Evolutionary conservation across 2,888 invertebrate species (phyloP).

Genomic region (Muscina levida): DNA sequence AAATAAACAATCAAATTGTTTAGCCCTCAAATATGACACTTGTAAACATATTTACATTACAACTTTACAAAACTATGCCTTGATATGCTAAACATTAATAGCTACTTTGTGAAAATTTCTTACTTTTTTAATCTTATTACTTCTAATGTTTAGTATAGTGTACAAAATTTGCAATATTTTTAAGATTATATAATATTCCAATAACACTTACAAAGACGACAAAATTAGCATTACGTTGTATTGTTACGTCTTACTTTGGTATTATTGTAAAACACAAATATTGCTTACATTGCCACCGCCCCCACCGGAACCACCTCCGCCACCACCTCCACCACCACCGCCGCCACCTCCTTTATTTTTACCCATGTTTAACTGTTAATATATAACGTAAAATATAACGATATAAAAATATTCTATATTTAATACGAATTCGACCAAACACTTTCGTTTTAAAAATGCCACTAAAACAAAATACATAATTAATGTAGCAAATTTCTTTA

Average conservation of each 20-base stretch:
- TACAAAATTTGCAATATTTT: no score
- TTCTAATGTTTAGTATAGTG: no score
- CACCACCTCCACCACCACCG: constrained; percentile 60
- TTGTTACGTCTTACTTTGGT: constrained; percentile 20
- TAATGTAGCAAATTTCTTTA: constrained; percentile 44
- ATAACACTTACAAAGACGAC: constrained; percentile 53
- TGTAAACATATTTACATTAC: no score
- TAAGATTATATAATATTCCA: constrained; percentile 50
- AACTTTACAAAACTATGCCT: no score
- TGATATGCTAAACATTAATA: no score
- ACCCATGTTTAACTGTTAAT: constrained; percentile 71
- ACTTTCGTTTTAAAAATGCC: constrained; percentile 51
- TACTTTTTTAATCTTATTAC: no score
- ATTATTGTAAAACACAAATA: constrained; percentile 76
- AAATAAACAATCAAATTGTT: no score
- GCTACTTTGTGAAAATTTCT: no score
- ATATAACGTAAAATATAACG: constrained; percentile 21
- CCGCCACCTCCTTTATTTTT: constrained; percentile 76
- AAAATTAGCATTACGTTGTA: not conserved
- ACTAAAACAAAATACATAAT: constrained; percentile 57
- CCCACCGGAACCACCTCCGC: constrained; percentile 68
- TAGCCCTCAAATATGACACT: no score
- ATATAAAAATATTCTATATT: not conserved
- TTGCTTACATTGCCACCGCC: constrained; percentile 78
- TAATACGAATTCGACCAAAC: constrained; percentile 27